Evolutionary conservation across 1,140 invertebrate genomes (phyloP).

Genomic region (Brachionus rotundiformis): DNA sequence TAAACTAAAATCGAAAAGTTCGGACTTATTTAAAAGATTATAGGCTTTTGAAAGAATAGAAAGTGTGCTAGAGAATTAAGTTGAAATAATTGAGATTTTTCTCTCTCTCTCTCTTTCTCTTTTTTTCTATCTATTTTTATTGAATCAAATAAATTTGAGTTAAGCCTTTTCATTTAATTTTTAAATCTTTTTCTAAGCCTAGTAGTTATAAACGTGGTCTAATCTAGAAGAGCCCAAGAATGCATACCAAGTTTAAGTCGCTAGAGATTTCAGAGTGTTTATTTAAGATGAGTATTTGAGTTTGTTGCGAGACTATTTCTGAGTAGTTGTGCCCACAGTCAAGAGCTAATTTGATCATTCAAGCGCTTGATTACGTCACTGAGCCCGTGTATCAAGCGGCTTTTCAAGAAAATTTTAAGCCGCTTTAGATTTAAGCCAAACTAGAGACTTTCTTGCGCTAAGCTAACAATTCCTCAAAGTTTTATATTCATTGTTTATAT

Average conservation of each 20-base stretch:
- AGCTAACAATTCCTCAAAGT: no score
- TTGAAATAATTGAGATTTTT: constrained; percentile 48
- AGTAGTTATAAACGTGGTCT: constrained; percentile 8
- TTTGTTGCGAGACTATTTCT: constrained; percentile 1
- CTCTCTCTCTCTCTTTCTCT: not conserved
- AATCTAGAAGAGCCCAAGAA: constrained; percentile 6
- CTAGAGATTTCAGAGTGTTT: constrained; percentile 38
- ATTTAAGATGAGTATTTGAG: constrained; percentile 30
- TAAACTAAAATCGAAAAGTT: constrained; percentile 8
- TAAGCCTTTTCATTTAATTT: constrained; percentile 18
- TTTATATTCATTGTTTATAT: no score
- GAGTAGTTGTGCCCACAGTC: not conserved
- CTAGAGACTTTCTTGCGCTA: no score
- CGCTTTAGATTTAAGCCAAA: not conserved
- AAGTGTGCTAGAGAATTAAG: constrained; percentile 45
- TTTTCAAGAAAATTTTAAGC: not conserved
- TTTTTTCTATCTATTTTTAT: not conserved
- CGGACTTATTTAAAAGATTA: not conserved
- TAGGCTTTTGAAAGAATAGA: constrained; percentile 25
- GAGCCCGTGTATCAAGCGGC: not conserved
- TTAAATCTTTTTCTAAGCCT: constrained; percentile 39
- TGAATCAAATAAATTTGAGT: constrained; percentile 15
- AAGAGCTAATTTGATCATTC: constrained; percentile 9
- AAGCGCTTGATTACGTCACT: constrained; percentile 11
- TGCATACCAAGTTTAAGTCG: constrained; percentile 26